These are phyloP conservation scores for Vidua macroura DNA, from an alignment of 2,113 vertebrate species.

Conservation along the genomic window DNA sequence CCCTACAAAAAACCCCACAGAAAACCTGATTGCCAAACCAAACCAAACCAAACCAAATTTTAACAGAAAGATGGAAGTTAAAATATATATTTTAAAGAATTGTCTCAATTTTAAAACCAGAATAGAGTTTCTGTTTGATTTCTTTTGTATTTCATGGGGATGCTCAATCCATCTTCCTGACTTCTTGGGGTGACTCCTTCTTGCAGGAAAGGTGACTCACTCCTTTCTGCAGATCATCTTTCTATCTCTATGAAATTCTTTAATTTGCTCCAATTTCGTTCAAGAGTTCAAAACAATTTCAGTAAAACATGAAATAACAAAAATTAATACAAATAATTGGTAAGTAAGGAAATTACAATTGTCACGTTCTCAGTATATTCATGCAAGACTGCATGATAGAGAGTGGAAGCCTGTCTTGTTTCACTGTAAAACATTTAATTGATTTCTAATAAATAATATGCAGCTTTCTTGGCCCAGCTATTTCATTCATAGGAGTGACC, in stretches of 20 bases:
- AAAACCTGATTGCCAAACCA: fast-evolving
- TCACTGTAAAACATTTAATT: not conserved
- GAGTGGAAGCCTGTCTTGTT: not conserved
- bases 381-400: not conserved
- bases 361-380: not conserved
- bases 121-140: not conserved
- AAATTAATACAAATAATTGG: not conserved
- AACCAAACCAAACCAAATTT: not conserved
- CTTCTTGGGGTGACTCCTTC: not conserved
- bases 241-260: not conserved
- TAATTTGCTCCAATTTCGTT: not conserved
- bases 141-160: not conserved
- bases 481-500: not conserved
- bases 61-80: not conserved
- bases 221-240: not conserved
- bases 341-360: not conserved
- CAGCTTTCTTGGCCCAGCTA: not conserved
- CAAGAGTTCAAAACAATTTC: not conserved
- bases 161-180: not conserved
- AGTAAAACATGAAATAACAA: not conserved
- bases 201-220: not conserved
- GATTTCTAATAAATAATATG: not conserved
- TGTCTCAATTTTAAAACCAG: not conserved
- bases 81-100: not conserved
- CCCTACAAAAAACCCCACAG: fast-evolving